Evolutionary conservation across 2,888 invertebrate genomes (phyloP), one percentile per base, ranked within the genome.

Genomic region (Adineta ricciae): DNA sequence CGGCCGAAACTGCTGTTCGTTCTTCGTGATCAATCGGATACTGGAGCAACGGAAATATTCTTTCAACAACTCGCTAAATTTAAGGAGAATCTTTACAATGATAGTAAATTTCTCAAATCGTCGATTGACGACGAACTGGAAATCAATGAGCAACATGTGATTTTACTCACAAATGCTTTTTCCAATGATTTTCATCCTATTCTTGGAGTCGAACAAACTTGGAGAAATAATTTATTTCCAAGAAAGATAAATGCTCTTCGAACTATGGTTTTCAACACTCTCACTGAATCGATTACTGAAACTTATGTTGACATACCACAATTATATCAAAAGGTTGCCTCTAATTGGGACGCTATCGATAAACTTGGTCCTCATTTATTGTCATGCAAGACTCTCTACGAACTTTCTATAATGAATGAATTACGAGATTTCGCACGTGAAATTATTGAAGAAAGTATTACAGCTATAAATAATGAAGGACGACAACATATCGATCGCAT

Each of bases 111-210:
- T 84, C 32, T 84, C 14, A 84, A 84, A 21, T 32, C 36, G 27
- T 21, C 84, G 16, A 32, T 84, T 32, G 84, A 84, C 3, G 38
- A 84, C 8, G 84, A 73, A 73, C 1, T 73, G 0, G 73, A 84
- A 14, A 84, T 84, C 14, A 32, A 84, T n/a, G 38, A 73, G 2
- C 7, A 54, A 50, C 21, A 78, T 27, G 7, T 84, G 19, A 0
- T 9, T 50, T 54, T 84, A n/a, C 27, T 84, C 7, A 32, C 84
- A 11, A 84, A 52, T 78, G 84, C 84, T 5, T 84, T 78, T 84
- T 84, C 84, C 5, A 24, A 41, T 4, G 78, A 78, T n/a, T 27
- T 1, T 1, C 19, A 73, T 73, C 5, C 36, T 36, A 1, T 5
- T 41, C 24, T 36, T 2, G 5, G 7, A 1, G 24, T 41, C 0